These are phyloP conservation scores for Andrena minutula DNA, from an alignment of 2,888 invertebrate species.

Conservation along the genomic window DNA sequence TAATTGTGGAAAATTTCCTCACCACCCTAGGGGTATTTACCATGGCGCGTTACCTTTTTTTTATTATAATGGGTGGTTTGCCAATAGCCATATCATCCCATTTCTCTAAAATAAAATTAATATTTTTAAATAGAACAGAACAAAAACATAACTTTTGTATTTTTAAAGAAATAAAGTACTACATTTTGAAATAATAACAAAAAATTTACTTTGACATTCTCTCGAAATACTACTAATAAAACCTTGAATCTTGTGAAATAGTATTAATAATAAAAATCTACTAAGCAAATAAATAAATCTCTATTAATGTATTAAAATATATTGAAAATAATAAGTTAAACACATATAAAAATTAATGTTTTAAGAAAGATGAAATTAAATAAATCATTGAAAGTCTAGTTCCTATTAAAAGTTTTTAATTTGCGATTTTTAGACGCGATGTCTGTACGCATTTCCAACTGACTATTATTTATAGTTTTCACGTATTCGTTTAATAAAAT, in stretches of 20 bases:
- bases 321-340: slow-evolving; percentile 6
- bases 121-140: background rate
- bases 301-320: slow-evolving; percentile 16
- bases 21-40: too few relatives aligned
- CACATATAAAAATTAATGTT: too few relatives aligned
- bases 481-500: background rate
- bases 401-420: too few relatives aligned
- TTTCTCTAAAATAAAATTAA: background rate
- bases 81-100: background rate
- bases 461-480: too few relatives aligned
- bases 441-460: too few relatives aligned
- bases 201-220: slow-evolving; percentile 9
- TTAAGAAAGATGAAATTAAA: too few relatives aligned
- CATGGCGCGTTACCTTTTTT: too few relatives aligned
- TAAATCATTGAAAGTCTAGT: too few relatives aligned
- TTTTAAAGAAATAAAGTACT: slow-evolving; percentile 7
- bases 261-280: slow-evolving; percentile 1
- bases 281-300: slow-evolving; percentile 11
- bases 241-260: background rate
- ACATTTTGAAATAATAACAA: slow-evolving; percentile 9
- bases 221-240: too few relatives aligned
- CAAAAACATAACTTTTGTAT: too few relatives aligned
- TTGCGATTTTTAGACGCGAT: too few relatives aligned
- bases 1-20: too few relatives aligned
- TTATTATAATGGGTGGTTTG: slow-evolving; percentile 18